Base-by-base conservation (phyloP, 2,113 vertebrate genomes). In the Pelodiscus sinensis region DNA sequence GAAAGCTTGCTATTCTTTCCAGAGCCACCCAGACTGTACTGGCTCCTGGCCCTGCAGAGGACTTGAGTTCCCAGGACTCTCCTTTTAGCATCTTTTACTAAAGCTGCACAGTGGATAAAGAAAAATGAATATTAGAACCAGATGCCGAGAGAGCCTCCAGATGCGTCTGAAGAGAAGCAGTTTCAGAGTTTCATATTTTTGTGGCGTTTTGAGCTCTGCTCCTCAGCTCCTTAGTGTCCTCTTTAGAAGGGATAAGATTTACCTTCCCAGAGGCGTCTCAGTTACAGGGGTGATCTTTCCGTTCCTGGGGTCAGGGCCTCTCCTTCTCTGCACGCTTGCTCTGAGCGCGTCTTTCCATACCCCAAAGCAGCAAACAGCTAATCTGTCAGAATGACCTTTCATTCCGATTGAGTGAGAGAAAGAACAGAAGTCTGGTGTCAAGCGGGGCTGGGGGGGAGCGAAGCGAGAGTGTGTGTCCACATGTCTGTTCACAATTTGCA, bases 251-350 rank as follows among this genome's bases (percentile, higher is more conserved):
- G 12, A 86, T 44, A 62, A 18, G 24, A 85, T 84, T 79, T 6
- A 35, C 75, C 82, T 84, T 0, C 0, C 16, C 31, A 8, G 1
- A 21, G 22, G 44, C 60, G 5, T 35, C 21, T 60, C 80, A 0
- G 0, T 35, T 87, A 51, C 21, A 2, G 14, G n/a, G 8, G 5
- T 24, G 22, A 44, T 13, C 11, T 44, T 38, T 24, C 71, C 5
- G 5, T 21, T 14, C 71, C 35, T 75, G n/a, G n/a, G 21, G 58
- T 88, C 84, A 9, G 7, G 75, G 57, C 12, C 1, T 2, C 78
- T 92, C 12, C 27, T 11, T n/a, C 81, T 87, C 79, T 87, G 29
- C 44, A 82, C 27, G 44, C 16, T 14, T n/a, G 54, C 44, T 21
- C 29, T 91, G 62, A 0, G 0, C 6, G 35, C 0, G 0, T 68